phyloP scores from a whole-genome alignment of 2,113 vertebrate genomes.

The Clarias gariepinus region DNA sequence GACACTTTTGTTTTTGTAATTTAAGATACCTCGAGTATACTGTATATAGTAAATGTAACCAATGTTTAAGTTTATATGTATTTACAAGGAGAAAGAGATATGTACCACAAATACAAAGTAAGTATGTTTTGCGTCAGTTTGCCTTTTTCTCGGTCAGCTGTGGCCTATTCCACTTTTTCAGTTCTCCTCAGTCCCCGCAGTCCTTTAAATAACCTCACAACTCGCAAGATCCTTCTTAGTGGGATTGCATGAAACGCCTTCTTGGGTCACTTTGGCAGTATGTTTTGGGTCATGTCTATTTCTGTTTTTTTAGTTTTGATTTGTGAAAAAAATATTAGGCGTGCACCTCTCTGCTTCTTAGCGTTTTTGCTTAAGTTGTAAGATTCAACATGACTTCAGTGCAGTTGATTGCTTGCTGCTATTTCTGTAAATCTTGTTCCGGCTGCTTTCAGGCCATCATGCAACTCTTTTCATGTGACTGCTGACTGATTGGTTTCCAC shows the following conservation, averaged over 20 bases:
- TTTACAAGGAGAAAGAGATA: background rate
- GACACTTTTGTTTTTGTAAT: background rate
- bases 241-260: background rate
- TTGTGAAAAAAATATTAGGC: background rate
- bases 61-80: background rate
- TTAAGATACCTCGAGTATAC: background rate
- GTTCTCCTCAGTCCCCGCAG: background rate
- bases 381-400: background rate
- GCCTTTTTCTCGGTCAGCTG: background rate
- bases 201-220: background rate
- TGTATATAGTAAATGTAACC: background rate
- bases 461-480: too few species aligned
- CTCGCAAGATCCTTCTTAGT: background rate
- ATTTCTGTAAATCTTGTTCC: too few species aligned
- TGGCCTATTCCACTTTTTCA: background rate
- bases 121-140: background rate
- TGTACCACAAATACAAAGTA: background rate
- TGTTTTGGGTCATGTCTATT: background rate
- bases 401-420: background rate
- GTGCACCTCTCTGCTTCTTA: background rate
- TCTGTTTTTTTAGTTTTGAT: background rate
- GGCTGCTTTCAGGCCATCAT: too few species aligned
- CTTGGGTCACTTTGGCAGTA: background rate
- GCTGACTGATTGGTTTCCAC: too few species aligned
- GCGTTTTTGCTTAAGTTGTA: background rate